Evolutionary conservation across 2,113 vertebrate species (phyloP).

Genomic region (Heteronetta atricapilla): DNA sequence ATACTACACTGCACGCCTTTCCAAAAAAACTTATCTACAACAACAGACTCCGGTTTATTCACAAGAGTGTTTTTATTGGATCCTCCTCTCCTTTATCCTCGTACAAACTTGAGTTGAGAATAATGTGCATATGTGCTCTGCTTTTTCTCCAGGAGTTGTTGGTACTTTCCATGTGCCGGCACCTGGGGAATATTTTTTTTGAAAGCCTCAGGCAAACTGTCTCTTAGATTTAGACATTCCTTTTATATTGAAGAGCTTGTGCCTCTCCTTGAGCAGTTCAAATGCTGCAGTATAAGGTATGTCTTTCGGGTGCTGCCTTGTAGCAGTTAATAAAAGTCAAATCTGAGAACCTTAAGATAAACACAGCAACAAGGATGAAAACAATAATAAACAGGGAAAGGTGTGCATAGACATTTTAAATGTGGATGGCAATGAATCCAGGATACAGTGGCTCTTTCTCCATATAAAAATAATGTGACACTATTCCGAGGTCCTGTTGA

Average conservation of each 20-base stretch:
- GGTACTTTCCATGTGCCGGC: not conserved
- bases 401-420: not conserved
- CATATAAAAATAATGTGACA: not conserved
- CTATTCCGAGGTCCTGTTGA: not conserved
- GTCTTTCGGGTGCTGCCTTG: not conserved
- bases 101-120: not conserved
- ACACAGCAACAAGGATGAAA: not conserved
- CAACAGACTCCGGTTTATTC: not conserved
- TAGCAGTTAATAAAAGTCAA: not conserved
- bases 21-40: not conserved
- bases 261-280: conserved; percentile 10
- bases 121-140: not conserved
- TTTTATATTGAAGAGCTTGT: not conserved
- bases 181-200: not conserved
- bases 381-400: not conserved
- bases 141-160: not conserved
- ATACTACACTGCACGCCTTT: not conserved
- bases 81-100: not conserved
- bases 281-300: not conserved
- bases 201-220: conserved; percentile 8
- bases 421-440: not conserved
- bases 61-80: not conserved
- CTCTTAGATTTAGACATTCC: not conserved
- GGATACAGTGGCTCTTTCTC: not conserved
- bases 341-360: not conserved